Percentiles rank a stretch among this genome's conserved stretches.
These are phyloP conservation scores for Uloborus diversus DNA, from an alignment of 1,140 invertebrate species.

Conservation along the genomic window DNA sequence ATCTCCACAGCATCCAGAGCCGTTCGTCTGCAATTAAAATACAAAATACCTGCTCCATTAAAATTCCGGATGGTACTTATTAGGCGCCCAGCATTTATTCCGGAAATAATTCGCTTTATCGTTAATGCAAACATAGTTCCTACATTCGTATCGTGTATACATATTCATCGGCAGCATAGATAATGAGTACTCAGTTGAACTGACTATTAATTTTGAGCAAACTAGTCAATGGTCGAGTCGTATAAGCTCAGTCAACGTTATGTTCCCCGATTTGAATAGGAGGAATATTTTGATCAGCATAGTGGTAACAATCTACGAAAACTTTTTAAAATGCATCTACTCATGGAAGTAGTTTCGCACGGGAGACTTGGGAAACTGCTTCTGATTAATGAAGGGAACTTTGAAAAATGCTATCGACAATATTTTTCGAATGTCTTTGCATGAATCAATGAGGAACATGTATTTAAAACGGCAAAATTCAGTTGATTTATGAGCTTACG, in stretches of 20 bases:
- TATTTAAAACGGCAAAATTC: too few relatives aligned
- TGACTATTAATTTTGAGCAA: slow-evolving; percentile 34
- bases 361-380: too few relatives aligned
- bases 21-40: neutral
- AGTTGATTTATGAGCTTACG: too few relatives aligned
- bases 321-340: too few relatives aligned
- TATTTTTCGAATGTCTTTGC: too few relatives aligned
- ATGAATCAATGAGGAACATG: too few relatives aligned
- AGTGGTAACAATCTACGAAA: too few relatives aligned
- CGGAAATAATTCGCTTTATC: slow-evolving; percentile 13
- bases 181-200: slow-evolving; percentile 28
- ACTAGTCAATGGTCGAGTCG: neutral
- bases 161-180: slow-evolving; percentile 8
- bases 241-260: slow-evolving; percentile 12
- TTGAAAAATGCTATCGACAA: too few relatives aligned
- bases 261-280: neutral
- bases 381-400: too few relatives aligned
- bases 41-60: neutral
- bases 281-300: too few relatives aligned
- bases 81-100: slow-evolving; percentile 1
- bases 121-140: slow-evolving; percentile 24
- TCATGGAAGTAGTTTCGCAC: too few relatives aligned
- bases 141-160: neutral
- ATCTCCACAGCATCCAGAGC: too few relatives aligned
- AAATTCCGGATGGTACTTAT: neutral